phyloP scores from a whole-genome alignment of 2,797 vertebrate species.

The Selene dorsalis region DNA sequence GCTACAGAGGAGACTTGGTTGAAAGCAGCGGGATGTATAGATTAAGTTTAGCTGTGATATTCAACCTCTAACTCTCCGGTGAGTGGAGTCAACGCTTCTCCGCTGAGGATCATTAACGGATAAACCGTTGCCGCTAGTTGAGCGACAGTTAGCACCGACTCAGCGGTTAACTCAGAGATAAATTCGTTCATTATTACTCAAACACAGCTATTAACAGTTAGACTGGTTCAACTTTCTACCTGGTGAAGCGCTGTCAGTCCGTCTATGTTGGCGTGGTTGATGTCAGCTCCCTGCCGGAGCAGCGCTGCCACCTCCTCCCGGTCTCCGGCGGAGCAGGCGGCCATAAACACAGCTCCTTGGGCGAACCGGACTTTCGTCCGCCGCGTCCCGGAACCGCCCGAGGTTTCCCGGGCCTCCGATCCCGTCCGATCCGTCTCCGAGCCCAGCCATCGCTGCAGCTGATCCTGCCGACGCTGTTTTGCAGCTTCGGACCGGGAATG shows the following conservation, averaged over 20 bases:
- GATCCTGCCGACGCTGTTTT: constrained; percentile 88
- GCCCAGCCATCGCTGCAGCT: constrained; percentile 87
- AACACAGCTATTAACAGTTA: neutral
- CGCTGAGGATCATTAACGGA: constrained; percentile 19
- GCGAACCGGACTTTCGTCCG: constrained; percentile 86
- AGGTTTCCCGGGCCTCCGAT: constrained; percentile 63
- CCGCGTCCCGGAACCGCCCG: constrained; percentile 68
- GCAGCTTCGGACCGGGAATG: constrained; percentile 90
- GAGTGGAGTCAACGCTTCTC: constrained; percentile 11
- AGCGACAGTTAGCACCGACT: constrained; percentile 10
- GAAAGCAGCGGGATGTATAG: neutral
- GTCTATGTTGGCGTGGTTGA: constrained; percentile 90
- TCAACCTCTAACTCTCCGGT: neutral
- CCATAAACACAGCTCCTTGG: constrained; percentile 91
- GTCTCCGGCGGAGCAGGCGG: constrained; percentile 89
- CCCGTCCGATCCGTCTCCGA: constrained; percentile 86
- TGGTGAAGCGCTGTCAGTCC: constrained; percentile 90
- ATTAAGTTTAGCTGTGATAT: neutral
- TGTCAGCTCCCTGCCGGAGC: constrained; percentile 87
- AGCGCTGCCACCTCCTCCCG: constrained; percentile 87
- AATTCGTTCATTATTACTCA: neutral
- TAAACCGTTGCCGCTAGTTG: neutral
- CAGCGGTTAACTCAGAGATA: neutral
- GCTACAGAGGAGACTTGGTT: neutral
- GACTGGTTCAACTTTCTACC: constrained; percentile 68